These are phyloP conservation scores for Aethina tumida DNA, from an alignment of 1,140 invertebrate genomes.

Conservation along the genomic window DNA sequence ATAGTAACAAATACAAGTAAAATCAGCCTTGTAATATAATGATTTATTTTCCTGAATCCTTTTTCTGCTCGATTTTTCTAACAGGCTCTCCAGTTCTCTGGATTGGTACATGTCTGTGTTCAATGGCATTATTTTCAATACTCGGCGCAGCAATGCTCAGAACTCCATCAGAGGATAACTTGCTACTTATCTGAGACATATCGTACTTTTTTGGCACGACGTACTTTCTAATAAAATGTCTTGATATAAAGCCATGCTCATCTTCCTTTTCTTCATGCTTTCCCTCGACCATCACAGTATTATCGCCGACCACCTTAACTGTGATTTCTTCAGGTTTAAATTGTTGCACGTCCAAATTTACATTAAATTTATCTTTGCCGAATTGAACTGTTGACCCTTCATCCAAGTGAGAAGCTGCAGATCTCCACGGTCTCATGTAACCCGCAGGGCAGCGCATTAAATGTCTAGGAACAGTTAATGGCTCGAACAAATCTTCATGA, in stretches of 20 bases:
- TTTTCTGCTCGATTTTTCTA: conserved; percentile 9
- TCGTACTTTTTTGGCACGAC: conserved; percentile 56
- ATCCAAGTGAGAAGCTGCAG: conserved; percentile 21
- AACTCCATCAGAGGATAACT: conserved; percentile 63
- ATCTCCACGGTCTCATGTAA: conserved; percentile 46
- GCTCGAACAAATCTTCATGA: conserved; percentile 41
- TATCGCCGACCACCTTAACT: conserved; percentile 48
- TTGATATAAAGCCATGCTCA: conserved; percentile 36
- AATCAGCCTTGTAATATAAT: no score
- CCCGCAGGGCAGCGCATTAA: conserved; percentile 28
- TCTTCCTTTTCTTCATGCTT: conserved; percentile 43
- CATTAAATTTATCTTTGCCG: conserved; percentile 34
- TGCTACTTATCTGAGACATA: conserved; percentile 51
- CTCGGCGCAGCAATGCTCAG: conserved; percentile 53
- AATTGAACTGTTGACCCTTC: conserved; percentile 36
- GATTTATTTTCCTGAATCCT: conserved; percentile 31
- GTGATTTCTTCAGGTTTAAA: conserved; percentile 51
- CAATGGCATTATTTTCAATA: not conserved
- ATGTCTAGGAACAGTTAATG: no score
- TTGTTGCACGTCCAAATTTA: conserved; percentile 45
- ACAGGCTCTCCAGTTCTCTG: conserved; percentile 19
- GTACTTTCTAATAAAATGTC: conserved; percentile 55
- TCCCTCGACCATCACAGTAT: conserved; percentile 42
- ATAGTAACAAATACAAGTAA: no score
- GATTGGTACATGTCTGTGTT: conserved; percentile 17